These are phyloP conservation scores for Metalampra italica DNA, from an alignment of 2,888 invertebrate species.

Conservation along the genomic window DNA sequence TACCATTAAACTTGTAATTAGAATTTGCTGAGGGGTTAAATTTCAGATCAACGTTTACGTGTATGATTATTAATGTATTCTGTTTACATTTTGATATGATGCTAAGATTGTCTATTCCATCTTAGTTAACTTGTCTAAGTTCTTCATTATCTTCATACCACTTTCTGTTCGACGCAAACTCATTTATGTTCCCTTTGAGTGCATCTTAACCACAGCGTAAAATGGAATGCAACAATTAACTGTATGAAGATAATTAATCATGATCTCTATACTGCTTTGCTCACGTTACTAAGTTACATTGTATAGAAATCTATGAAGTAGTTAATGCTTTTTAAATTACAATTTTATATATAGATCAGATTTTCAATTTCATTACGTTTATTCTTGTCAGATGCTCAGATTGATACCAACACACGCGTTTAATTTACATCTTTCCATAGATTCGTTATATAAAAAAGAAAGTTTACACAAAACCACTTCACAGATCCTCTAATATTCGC, in stretches of 20 bases:
- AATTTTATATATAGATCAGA: too few species aligned
- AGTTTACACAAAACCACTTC: too few species aligned
- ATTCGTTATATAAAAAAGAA: too few species aligned
- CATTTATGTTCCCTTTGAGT: constrained; percentile 21
- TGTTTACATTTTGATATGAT: neutral
- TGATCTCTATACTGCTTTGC: too few species aligned
- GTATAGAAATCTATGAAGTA: too few species aligned
- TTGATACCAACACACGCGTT: too few species aligned
- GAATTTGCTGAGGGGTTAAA: neutral
- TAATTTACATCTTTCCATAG: too few species aligned
- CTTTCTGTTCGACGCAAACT: constrained; percentile 26
- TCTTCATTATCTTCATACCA: constrained; percentile 17
- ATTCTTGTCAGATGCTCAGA: too few species aligned
- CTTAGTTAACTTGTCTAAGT: constrained; percentile 26
- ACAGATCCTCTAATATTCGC: too few species aligned
- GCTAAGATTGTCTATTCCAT: neutral
- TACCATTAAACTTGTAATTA: neutral
- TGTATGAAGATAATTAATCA: neutral
- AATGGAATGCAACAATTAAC: constrained; percentile 19
- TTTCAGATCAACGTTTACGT: neutral
- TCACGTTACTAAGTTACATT: too few species aligned
- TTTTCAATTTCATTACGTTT: too few species aligned
- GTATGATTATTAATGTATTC: neutral
- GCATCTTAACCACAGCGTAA: constrained; percentile 17
- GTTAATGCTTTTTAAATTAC: too few species aligned